Base-by-base conservation (phyloP, 2,113 vertebrate genomes). In the Garra rufa region DNA sequence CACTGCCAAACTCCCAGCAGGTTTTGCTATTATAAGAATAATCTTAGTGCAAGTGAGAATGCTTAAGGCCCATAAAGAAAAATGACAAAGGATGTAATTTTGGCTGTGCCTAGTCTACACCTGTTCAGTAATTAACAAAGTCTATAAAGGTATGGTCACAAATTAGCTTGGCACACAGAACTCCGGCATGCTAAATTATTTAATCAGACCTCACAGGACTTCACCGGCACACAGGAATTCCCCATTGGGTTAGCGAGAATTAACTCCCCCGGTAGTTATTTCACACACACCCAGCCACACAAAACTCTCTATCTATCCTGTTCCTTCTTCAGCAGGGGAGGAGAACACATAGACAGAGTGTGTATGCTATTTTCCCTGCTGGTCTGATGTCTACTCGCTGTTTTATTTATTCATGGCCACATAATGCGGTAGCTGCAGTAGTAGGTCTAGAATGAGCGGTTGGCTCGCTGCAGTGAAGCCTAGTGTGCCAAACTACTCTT, bases 361-460 rank as follows among this genome's bases (percentile, higher is more conserved):
- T 82, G 28, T 43, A 81, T 77, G 28, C 65, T 44, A 74, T 74
- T 75, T 79, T 65, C 67, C 57, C 43, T 63, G 85, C 81, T 73
- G 59, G 67, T 59, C 44, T 52, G 61, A 34, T 78, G 43, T 83
- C 67, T 73, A 70, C 67, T 83, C 9, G 6, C 57, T 44, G 43
- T 63, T 83, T 84, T 81, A 87, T 81, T 87, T 84, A 81, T 87
- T 87, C 38, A 76, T 84, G 82, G 57, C 61, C 69, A 84, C 76
- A 87, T 81, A 84, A 80, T 84, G 82, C 69, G 43, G 76, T 73
- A 83, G 41, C 55, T 84, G 77, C 59, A 26, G 81, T 34, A 78
- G 73, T 48, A 76, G 26, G n/a, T 15, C 43, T 63, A 46, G 65
- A 50, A 81, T 34, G 34, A 77, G 59, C 1, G 10, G 59, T 9